These are phyloP conservation scores for Thecocarcelia acutangulata DNA, from an alignment of 2,888 invertebrate species.

Conservation along the genomic window DNA sequence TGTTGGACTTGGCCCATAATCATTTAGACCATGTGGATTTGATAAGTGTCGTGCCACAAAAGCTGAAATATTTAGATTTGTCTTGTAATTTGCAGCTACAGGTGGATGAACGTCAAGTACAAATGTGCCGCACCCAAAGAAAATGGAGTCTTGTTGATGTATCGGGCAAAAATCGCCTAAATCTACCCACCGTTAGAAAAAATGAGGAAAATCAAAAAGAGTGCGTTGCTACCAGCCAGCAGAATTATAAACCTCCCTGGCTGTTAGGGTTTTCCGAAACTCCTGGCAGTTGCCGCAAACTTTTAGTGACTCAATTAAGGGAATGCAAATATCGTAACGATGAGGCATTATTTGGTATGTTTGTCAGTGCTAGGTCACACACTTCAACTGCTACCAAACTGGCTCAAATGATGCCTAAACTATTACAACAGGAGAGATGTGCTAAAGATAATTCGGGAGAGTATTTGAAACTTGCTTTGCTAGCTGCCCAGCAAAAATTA, in stretches of 20 bases:
- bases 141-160: constrained; percentile 92
- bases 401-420: constrained; percentile 89
- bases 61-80: constrained; percentile 91
- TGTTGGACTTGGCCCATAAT: constrained; percentile 92
- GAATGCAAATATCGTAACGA: constrained; percentile 88
- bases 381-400: constrained; percentile 87
- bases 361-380: constrained; percentile 89
- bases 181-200: constrained; percentile 83
- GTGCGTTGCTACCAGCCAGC: constrained; percentile 84
- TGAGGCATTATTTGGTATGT: constrained; percentile 90
- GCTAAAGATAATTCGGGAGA: constrained; percentile 90
- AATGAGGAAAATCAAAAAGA: constrained; percentile 81
- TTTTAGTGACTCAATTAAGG: constrained; percentile 90
- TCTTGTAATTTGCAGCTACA: constrained; percentile 91
- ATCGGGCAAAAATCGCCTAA: constrained; percentile 88
- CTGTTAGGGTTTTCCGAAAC: constrained; percentile 92
- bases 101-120: constrained; percentile 91
- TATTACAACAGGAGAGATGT: constrained; percentile 89
- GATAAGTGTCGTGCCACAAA: constrained; percentile 88
- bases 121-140: constrained; percentile 89
- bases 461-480: constrained; percentile 91
- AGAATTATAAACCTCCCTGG: constrained; percentile 88
- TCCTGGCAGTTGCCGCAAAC: constrained; percentile 87
- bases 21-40: constrained; percentile 91
- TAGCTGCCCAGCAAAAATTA: constrained; percentile 89